Percentiles rank a stretch among this genome's conserved stretches.
phyloP scores from a whole-genome alignment of 2,888 invertebrate genomes.

The Trissolcus brochymenae region DNA sequence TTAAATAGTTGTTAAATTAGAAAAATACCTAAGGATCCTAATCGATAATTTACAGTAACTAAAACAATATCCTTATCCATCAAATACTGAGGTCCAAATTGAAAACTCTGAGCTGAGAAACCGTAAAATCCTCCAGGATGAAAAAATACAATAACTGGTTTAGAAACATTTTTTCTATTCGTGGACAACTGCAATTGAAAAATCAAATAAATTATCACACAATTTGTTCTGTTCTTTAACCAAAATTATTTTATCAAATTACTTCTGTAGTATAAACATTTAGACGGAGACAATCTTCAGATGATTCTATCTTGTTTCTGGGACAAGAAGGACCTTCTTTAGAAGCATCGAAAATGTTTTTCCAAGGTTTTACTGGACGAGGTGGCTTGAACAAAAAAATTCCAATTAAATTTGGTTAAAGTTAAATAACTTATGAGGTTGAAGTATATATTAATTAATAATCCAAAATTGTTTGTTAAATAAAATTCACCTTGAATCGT shows the following conservation, averaged over 20 bases:
- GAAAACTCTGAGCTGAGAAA: slow-evolving; percentile 79
- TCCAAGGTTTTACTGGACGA: slow-evolving; percentile 77
- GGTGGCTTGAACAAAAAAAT: slow-evolving; percentile 75
- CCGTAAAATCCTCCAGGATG: slow-evolving; percentile 84
- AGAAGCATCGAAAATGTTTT: slow-evolving; percentile 78
- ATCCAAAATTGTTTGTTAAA: not conserved
- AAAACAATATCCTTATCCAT: slow-evolving; percentile 70
- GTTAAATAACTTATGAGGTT: no score
- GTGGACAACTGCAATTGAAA: not conserved
- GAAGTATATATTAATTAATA: not conserved
- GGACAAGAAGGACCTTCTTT: slow-evolving; percentile 80
- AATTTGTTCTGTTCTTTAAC: not conserved
- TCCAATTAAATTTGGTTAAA: not conserved
- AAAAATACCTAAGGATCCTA: slow-evolving; percentile 66
- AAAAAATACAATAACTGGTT: slow-evolving; percentile 83
- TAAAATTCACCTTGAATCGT: slow-evolving; percentile 62
- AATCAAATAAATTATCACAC: not conserved
- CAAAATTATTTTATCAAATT: slow-evolving; percentile 14
- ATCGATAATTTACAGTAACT: slow-evolving; percentile 71
- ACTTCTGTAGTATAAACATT: slow-evolving; percentile 81
- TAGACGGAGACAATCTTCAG: slow-evolving; percentile 81
- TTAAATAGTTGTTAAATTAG: not conserved
- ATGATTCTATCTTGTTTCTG: slow-evolving; percentile 59
- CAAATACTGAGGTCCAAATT: slow-evolving; percentile 68
- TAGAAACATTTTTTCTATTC: slow-evolving; percentile 9